These are phyloP conservation scores for Tachypleus tridentatus DNA, from an alignment of 1,140 invertebrate species.

Conservation along the genomic window DNA sequence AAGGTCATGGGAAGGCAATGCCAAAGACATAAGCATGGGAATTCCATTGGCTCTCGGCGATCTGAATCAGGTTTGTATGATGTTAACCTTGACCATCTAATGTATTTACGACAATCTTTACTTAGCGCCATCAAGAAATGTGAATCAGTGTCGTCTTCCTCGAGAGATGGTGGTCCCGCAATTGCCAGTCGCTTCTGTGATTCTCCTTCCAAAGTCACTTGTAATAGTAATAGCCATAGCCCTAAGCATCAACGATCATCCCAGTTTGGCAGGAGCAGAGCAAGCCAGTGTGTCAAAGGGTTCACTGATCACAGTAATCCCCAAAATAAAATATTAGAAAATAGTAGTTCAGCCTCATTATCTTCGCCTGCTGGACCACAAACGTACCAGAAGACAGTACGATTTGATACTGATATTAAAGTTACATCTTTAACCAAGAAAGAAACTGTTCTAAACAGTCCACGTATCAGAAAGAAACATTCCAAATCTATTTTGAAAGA, in stretches of 20 bases:
- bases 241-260: neutral
- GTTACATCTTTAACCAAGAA: too few species aligned
- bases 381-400: slow-evolving; percentile 18
- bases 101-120: slow-evolving; percentile 29
- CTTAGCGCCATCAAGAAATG: slow-evolving; percentile 31
- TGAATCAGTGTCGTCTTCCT: slow-evolving; percentile 17
- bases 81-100: slow-evolving; percentile 30
- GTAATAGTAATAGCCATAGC: neutral
- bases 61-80: slow-evolving; percentile 17
- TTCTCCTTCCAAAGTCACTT: neutral
- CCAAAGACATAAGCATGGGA: slow-evolving; percentile 7
- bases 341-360: neutral
- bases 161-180: slow-evolving; percentile 3
- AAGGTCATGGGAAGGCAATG: slow-evolving; percentile 28
- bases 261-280: neutral
- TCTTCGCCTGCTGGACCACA: neutral
- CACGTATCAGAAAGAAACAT: neutral
- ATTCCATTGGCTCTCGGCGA: neutral
- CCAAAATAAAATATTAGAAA: neutral
- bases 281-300: neutral
- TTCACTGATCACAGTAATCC: neutral
- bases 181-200: slow-evolving; percentile 3
- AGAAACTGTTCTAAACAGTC: too few species aligned
- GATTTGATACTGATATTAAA: slow-evolving; percentile 14
- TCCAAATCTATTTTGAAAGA: slow-evolving; percentile 25